These are phyloP conservation scores for Cyrtodaria siliqua DNA, from an alignment of 2,888 invertebrate species.

Conservation along the genomic window DNA sequence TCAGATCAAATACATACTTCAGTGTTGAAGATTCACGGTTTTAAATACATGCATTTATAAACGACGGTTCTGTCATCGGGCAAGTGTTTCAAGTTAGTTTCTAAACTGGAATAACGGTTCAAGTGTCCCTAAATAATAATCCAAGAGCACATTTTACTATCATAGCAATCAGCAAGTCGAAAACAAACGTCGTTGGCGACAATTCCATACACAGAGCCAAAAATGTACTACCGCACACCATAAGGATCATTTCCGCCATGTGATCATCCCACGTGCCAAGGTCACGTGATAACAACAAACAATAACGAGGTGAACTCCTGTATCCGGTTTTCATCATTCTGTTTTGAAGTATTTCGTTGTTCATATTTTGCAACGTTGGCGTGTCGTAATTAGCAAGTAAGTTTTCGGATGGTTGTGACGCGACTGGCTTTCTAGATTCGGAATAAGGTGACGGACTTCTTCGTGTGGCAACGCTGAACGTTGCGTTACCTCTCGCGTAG, in stretches of 20 bases:
- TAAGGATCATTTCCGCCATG: slow-evolving; percentile 40
- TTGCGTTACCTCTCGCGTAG: slow-evolving; percentile 54
- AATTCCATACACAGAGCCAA: slow-evolving; percentile 52
- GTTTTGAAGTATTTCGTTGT: slow-evolving; percentile 41
- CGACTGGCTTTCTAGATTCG: too few relatives aligned
- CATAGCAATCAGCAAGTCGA: slow-evolving; percentile 43
- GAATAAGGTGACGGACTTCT: too few relatives aligned
- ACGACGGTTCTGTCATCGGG: too few relatives aligned
- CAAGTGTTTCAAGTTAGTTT: too few relatives aligned
- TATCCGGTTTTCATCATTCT: slow-evolving; percentile 21
- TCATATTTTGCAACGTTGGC: slow-evolving; percentile 40
- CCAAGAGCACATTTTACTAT: slow-evolving; percentile 31
- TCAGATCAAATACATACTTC: too few relatives aligned
- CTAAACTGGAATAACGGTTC: too few relatives aligned
- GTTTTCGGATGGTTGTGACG: too few relatives aligned
- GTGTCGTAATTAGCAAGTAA: too few relatives aligned
- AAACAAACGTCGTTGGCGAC: slow-evolving; percentile 38
- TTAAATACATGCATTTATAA: too few relatives aligned
- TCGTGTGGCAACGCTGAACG: slow-evolving; percentile 51
- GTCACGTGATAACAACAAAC: slow-evolving; percentile 11
- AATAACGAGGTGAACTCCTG: not conserved
- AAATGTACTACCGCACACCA: slow-evolving; percentile 52
- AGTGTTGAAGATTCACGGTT: too few relatives aligned
- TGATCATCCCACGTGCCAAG: slow-evolving; percentile 29
- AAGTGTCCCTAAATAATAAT: slow-evolving; percentile 21